Evolutionary conservation across 2,888 invertebrate species (phyloP).

Genomic region (Glyphotaelius pellucidus): DNA sequence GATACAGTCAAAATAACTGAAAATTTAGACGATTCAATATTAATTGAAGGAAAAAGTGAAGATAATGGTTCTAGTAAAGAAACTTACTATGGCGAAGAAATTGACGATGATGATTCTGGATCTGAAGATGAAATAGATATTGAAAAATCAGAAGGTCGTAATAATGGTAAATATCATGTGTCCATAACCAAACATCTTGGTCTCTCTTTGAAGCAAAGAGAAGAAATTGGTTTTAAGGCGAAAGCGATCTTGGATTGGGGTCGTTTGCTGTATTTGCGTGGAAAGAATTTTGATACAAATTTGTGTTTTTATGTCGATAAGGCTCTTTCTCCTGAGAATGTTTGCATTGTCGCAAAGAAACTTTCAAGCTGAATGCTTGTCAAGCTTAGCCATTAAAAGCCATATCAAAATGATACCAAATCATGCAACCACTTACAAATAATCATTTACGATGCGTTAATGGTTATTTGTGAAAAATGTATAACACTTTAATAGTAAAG

Average conservation of each 20-base stretch:
- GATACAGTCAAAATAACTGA: not conserved
- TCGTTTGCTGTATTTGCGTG: slow-evolving; percentile 80
- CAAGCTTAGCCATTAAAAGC: not conserved
- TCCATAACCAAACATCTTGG: slow-evolving; percentile 67
- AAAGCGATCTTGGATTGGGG: slow-evolving; percentile 89
- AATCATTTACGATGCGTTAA: too few species aligned
- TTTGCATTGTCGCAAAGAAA: slow-evolving; percentile 82
- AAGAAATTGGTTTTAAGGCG: slow-evolving; percentile 83
- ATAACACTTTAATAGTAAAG: too few species aligned
- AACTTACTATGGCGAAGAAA: not conserved
- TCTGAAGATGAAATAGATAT: slow-evolving; percentile 13
- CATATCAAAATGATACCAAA: not conserved
- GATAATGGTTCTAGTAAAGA: not conserved
- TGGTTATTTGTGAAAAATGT: too few species aligned
- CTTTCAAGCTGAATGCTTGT: not conserved
- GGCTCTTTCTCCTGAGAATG: slow-evolving; percentile 86
- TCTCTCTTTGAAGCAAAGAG: slow-evolving; percentile 75
- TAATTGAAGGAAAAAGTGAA: not conserved
- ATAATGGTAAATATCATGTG: slow-evolving; percentile 18
- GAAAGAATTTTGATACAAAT: slow-evolving; percentile 78
- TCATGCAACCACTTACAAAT: too few species aligned
- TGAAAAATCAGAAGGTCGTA: not conserved
- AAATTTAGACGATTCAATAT: not conserved
- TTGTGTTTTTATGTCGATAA: slow-evolving; percentile 82
- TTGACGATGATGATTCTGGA: not conserved